phyloP scores from a whole-genome alignment of 2,113 vertebrate genomes.

The Scatophagus argus region DNA sequence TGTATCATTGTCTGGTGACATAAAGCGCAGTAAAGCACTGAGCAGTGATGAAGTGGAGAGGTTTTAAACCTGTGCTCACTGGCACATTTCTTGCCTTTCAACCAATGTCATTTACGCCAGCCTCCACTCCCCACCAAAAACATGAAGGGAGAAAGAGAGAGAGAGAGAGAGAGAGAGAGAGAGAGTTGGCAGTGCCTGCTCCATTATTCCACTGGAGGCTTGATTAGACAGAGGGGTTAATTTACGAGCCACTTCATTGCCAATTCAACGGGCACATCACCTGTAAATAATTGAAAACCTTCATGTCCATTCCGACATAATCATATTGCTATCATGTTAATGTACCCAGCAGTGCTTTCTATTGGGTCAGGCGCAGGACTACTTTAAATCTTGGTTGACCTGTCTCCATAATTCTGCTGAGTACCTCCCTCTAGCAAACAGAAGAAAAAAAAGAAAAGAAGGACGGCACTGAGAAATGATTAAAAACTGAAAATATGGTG shows the following conservation, averaged over 20 bases:
- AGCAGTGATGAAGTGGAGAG: slow-evolving; percentile 73
- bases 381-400: slow-evolving; percentile 74
- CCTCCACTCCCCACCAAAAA: slow-evolving; percentile 44
- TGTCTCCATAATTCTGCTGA: slow-evolving; percentile 70
- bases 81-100: slow-evolving; percentile 74
- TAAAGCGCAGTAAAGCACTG: slow-evolving; percentile 75
- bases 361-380: slow-evolving; percentile 69
- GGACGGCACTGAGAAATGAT: slow-evolving; percentile 51
- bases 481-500: slow-evolving; percentile 55
- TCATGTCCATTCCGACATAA: slow-evolving; percentile 83
- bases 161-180: neutral
- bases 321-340: slow-evolving; percentile 81
- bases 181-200: slow-evolving; percentile 62
- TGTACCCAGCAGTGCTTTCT: slow-evolving; percentile 66
- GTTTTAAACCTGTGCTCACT: slow-evolving; percentile 73
- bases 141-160: slow-evolving; percentile 31
- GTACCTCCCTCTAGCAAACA: slow-evolving; percentile 52
- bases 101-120: slow-evolving; percentile 74
- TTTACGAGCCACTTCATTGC: slow-evolving; percentile 83
- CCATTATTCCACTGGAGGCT: slow-evolving; percentile 81
- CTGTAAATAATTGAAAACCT: slow-evolving; percentile 87
- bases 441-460: slow-evolving; percentile 62
- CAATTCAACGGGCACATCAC: slow-evolving; percentile 84
- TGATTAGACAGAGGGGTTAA: slow-evolving; percentile 82
- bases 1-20: slow-evolving; percentile 77